A percentile compares a stretch with the other conserved stretches of the same genome.
phyloP scores from a whole-genome alignment of 2,797 vertebrate species.

The Hydrophis major region DNA sequence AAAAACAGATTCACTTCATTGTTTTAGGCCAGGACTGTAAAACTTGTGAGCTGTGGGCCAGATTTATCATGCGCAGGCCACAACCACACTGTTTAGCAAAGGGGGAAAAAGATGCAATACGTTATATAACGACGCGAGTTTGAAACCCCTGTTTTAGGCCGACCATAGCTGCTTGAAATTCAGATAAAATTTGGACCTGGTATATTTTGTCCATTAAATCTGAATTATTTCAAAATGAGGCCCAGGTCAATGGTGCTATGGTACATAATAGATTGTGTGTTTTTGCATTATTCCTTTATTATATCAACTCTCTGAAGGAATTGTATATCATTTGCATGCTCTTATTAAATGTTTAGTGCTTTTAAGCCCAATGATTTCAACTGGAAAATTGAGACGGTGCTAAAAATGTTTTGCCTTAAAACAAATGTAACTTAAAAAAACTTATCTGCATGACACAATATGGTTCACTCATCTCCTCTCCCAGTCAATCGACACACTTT shows the following conservation, averaged over 20 bases:
- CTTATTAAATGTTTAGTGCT: background rate
- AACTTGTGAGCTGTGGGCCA: too few species aligned
- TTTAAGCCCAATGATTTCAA: background rate
- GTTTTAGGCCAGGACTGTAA: background rate
- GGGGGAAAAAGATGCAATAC: too few species aligned
- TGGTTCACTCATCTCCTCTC: background rate
- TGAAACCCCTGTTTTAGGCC: background rate
- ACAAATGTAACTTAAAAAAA: background rate
- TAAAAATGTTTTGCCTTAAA: background rate
- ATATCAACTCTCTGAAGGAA: background rate
- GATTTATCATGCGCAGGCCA: too few species aligned
- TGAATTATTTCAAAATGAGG: background rate
- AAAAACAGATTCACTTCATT: background rate
- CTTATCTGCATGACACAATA: background rate
- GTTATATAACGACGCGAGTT: too few species aligned
- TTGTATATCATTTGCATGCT: background rate
- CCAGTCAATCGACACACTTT: background rate
- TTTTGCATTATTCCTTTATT: constrained; percentile 13
- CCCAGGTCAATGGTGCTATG: background rate
- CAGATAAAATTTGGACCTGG: background rate
- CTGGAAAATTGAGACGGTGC: background rate
- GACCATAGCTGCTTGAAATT: background rate
- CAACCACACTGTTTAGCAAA: too few species aligned
- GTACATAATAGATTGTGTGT: background rate
- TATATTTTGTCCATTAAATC: background rate